phyloP scores from a whole-genome alignment of 2,888 invertebrate genomes.

The Fragum fragum region DNA sequence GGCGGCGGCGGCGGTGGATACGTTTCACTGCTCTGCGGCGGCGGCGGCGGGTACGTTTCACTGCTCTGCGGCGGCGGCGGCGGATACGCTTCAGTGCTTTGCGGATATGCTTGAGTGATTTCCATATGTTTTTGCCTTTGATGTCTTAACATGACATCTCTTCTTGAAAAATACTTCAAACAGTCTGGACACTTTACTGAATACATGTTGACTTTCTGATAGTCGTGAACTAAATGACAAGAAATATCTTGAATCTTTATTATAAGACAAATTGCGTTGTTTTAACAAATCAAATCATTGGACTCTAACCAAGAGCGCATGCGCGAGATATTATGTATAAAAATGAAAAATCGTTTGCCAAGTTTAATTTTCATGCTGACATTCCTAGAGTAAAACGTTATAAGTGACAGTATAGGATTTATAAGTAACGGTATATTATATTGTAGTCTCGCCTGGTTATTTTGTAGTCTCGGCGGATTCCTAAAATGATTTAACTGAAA shows the following conservation, averaged over 20 bases:
- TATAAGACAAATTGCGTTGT: background rate
- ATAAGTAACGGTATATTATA: background rate
- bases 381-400: background rate
- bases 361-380: background rate
- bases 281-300: background rate
- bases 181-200: too few relatives aligned
- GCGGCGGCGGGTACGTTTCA: too few relatives aligned
- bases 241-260: background rate
- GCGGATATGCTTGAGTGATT: too few relatives aligned
- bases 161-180: too few relatives aligned
- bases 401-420: background rate
- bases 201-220: constrained; percentile 30
- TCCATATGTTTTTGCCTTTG: too few relatives aligned
- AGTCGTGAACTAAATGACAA: background rate
- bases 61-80: too few relatives aligned
- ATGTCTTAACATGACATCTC: too few relatives aligned
- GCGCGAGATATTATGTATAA: background rate
- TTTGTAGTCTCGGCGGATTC: constrained; percentile 25
- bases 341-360: too few relatives aligned
- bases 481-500: too few relatives aligned
- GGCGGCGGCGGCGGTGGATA: too few relatives aligned
- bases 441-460: constrained; percentile 12
- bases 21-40: too few relatives aligned
- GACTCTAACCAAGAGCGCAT: background rate
- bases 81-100: too few relatives aligned